Base-by-base conservation (phyloP, 1,140 invertebrate species). In the Cataglyphis hispanica region DNA sequence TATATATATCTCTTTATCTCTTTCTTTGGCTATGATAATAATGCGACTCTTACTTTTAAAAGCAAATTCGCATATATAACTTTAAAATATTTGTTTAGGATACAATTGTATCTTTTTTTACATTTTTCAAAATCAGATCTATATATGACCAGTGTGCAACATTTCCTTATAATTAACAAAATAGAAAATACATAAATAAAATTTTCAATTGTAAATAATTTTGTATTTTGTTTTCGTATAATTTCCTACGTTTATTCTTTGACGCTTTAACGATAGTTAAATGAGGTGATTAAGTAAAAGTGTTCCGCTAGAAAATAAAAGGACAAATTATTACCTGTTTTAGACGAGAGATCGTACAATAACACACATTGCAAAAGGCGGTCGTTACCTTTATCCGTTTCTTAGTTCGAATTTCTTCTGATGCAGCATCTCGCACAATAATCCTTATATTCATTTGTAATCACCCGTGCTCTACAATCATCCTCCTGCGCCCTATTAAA, bases 351-450 rank as follows among this genome's bases (percentile, higher is more conserved):
- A 40, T 53, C 1, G 37, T 10, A 58, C 25, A 37, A 31, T 58
- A 22, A 72, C n/a, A 3, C 6, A 37, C 11, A 58, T 58, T 13
- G 11, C 19, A 75, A 60, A 60, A 19, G 10, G 2, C 11, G 31
- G 25, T 25, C 31, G 7, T 72, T 74, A 56, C 2, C 4, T 2
- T 50, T 19, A 22, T 56, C 22, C 11, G 16, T 72, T 40, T 43
- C n/a, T 80, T 40, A 78, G 6, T 67, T 66, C 56, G 75, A 85
- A 74, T 74, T 83, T 69, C 72, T 78, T 85, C 43, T 40, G 37
- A 13, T 22, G 27, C 67, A 86, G 40, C 67, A 85, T 46, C 22
- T 50, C 16, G 27, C 5, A 53, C 25, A 22, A 64, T 46, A 19
- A n/a, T 13, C n/a, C 1, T 25, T 46, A 27, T 40, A 10, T 77